These are phyloP conservation scores for Selene dorsalis DNA, from an alignment of 2,797 vertebrate species.

Conservation along the genomic window DNA sequence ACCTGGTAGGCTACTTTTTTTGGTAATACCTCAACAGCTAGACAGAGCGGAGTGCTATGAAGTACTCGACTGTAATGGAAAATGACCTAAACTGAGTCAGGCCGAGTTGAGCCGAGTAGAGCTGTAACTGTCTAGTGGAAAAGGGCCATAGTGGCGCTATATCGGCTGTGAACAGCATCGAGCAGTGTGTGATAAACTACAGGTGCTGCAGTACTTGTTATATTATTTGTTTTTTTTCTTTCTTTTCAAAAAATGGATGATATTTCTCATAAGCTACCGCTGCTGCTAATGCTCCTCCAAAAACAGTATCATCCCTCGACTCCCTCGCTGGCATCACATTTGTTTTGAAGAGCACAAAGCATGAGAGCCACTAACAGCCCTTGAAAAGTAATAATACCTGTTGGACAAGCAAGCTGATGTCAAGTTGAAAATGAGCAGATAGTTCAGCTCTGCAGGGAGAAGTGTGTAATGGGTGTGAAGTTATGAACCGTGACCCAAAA, in stretches of 20 bases:
- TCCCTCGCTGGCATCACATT: neutral
- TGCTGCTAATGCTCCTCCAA: slow-evolving; percentile 24
- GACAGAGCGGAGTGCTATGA: no score
- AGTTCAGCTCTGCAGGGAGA: neutral
- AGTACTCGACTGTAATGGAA: no score
- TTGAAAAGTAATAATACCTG: slow-evolving; percentile 25
- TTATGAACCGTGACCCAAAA: fast-evolving
- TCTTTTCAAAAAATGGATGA: neutral
- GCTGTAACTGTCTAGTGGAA: no score
- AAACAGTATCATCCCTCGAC: slow-evolving; percentile 6
- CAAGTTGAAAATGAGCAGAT: slow-evolving; percentile 41
- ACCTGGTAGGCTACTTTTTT: no score
- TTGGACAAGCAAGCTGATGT: slow-evolving; percentile 32
- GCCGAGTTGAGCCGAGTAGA: no score
- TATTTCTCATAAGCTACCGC: slow-evolving; percentile 2
- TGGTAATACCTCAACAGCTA: no score
- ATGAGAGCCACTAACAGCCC: slow-evolving; percentile 25
- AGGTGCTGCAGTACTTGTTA: neutral
- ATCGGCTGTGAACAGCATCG: neutral
- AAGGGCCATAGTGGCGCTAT: no score
- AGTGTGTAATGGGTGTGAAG: neutral
- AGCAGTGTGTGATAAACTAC: neutral
- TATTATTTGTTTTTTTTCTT: neutral
- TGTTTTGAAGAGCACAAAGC: slow-evolving; percentile 33
- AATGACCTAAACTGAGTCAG: no score